Evolutionary conservation across 2,113 vertebrate genomes (phyloP).

Genomic region (Leptobrachium leishanense): DNA sequence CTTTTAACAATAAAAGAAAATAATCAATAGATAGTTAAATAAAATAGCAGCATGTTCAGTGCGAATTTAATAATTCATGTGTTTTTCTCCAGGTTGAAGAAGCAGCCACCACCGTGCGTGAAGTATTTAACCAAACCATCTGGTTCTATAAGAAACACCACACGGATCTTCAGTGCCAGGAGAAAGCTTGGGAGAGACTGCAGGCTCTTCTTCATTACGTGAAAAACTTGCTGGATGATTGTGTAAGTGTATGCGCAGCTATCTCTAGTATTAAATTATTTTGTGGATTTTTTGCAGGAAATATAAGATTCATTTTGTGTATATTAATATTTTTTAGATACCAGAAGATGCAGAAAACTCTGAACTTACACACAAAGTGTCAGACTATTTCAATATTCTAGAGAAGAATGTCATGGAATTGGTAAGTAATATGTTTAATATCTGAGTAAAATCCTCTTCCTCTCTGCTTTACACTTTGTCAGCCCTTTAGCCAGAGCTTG

Average conservation of each 20-base stretch:
- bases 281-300: too few relatives aligned
- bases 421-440: neutral
- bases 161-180: neutral
- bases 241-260: slow-evolving; percentile 14
- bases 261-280: too few relatives aligned
- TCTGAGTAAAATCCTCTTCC: too few relatives aligned
- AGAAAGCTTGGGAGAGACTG: slow-evolving; percentile 1
- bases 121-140: neutral
- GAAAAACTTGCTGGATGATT: neutral
- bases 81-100: slow-evolving; percentile 1
- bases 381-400: neutral
- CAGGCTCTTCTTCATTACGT: neutral
- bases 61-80: neutral
- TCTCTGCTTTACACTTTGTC: too few relatives aligned
- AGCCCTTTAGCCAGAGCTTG: too few relatives aligned
- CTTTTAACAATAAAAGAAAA: too few relatives aligned
- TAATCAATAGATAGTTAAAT: too few relatives aligned
- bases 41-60: neutral
- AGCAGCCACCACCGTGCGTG: neutral
- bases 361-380: neutral
- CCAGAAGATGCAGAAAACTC: neutral
- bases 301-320: too few relatives aligned
- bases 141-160: too few relatives aligned
- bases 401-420: slow-evolving; percentile 2
- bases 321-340: neutral